Evolutionary conservation across 1,140 invertebrate species (phyloP).

Genomic region (Zelostemma sp.): DNA sequence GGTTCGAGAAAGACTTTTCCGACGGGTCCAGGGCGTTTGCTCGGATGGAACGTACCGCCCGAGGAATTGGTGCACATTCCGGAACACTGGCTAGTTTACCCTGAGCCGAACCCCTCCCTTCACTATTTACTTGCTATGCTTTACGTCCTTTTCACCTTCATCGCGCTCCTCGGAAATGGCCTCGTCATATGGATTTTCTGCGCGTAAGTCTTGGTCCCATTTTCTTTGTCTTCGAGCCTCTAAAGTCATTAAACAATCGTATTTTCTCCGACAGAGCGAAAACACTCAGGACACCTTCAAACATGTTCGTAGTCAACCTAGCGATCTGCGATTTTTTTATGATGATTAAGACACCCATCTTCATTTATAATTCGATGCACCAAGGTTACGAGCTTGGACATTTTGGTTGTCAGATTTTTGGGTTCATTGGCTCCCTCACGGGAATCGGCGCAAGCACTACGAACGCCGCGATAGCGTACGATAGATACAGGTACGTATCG

Average conservation of each 20-base stretch:
- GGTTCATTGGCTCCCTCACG: slow-evolving; percentile 80
- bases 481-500: slow-evolving; percentile 74
- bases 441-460: slow-evolving; percentile 86
- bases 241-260: not conserved
- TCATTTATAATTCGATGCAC: slow-evolving; percentile 88
- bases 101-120: slow-evolving; percentile 83
- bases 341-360: slow-evolving; percentile 89
- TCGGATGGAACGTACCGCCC: slow-evolving; percentile 83
- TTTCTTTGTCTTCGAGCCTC: not conserved
- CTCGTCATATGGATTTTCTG: slow-evolving; percentile 91
- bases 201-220: slow-evolving; percentile 72
- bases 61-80: slow-evolving; percentile 83
- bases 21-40: slow-evolving; percentile 69
- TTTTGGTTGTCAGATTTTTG: slow-evolving; percentile 83
- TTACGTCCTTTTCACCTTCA: slow-evolving; percentile 84
- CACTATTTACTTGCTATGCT: slow-evolving; percentile 86
- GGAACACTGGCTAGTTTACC: slow-evolving; percentile 85
- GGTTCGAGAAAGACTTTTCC: slow-evolving; percentile 60
- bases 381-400: slow-evolving; percentile 81
- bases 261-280: slow-evolving; percentile 77
- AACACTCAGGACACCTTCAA: slow-evolving; percentile 87
- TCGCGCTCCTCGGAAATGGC: slow-evolving; percentile 85
- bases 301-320: slow-evolving; percentile 90
- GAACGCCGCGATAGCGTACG: slow-evolving; percentile 83
- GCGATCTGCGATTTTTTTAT: slow-evolving; percentile 89